Base-by-base conservation (phyloP, 2,113 vertebrate genomes). In the Xenus cinereus region DNA sequence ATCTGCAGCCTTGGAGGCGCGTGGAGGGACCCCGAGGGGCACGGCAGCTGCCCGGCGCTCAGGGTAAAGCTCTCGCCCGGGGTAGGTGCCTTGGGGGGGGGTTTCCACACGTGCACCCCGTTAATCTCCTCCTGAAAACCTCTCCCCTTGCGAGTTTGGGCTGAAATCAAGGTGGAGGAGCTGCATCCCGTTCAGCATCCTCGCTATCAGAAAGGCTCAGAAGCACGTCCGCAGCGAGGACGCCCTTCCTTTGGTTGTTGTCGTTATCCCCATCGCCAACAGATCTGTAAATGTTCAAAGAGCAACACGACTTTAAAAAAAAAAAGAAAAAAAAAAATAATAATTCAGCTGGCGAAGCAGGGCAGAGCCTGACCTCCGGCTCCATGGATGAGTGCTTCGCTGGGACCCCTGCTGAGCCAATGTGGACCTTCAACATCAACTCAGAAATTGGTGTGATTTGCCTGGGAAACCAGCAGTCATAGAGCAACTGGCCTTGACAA, bases 391-490 rank as follows among this genome's bases (percentile, higher is more conserved):
- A 98, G 98, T 97, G 95, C 98, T 95, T 96, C 96, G 89, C 96
- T 90, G 96, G 98, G 97, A 94, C 96, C 96, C 98, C 99, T 98
- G 98, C 98, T 98, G 98, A 98, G 98, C 98, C 98, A 98, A 98
- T 97, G 98, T 97, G 96, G 98, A 97, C 98, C 98, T 98, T 98
- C 98, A 98, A 98, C 98, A 97, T 98, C 98, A 98, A 97, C 98
- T 98, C 97, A 95, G 97, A 99, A 99, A 99, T 98, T 98, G 97
- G 97, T 98, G 98, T 98, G 98, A 99, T 99, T 98, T 99, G 97
- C 98, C 98, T 98, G 98, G 98, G 98, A 98, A 98, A 98, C 97
- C 92, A 89, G 94, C 97, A 94, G 87, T 95, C 96, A 91, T 92
- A 83, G 92, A 95, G 95, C 97, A 97, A 97, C 95, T 97, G 97